Evolutionary conservation across 2,888 invertebrate species (phyloP), one percentile per base, ranked within the genome.

Genomic region (Conchocele bisecta): DNA sequence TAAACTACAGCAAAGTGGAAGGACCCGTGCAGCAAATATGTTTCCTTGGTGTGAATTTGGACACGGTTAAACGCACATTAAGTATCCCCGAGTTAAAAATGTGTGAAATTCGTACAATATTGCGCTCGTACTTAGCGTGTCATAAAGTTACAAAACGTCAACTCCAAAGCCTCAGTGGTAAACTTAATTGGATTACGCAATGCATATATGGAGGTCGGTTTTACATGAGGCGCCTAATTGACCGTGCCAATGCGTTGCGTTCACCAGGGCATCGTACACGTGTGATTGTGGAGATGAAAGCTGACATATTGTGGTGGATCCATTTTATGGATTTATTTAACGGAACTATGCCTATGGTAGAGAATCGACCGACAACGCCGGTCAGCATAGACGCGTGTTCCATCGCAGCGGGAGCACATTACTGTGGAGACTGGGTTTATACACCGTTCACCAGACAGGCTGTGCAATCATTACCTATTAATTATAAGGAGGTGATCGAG

Each of bases 1-100:
- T 67, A 13, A 67, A 67, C 31, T 53, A 59, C 41, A 42, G 31
- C 15, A 67, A 67, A 67, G 15, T 58, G 44, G 53, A 59, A 9
- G 67, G 59, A 15, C 59, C 60, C 4, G 26, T 22, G 1, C 17
- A 17, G 22, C n/a, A n/a, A n/a, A n/a, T n/a, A n/a, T n/a, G n/a
- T n/a, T n/a, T n/a, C n/a, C n/a, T n/a, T n/a, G n/a, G n/a, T n/a
- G n/a, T n/a, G n/a, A n/a, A n/a, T n/a, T n/a, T n/a, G n/a, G n/a
- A n/a, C n/a, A n/a, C n/a, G n/a, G n/a, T n/a, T n/a, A n/a, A n/a
- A n/a, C n/a, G n/a, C n/a, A n/a, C n/a, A n/a, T n/a, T n/a, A n/a
- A n/a, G n/a, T n/a, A n/a, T n/a, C n/a, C n/a, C n/a, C n/a, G n/a
- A n/a, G n/a, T n/a, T n/a, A n/a, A n/a, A n/a, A n/a, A n/a, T n/a